Evolutionary conservation across 2,888 invertebrate genomes (phyloP).

Genomic region (Punctoribates punctum): DNA sequence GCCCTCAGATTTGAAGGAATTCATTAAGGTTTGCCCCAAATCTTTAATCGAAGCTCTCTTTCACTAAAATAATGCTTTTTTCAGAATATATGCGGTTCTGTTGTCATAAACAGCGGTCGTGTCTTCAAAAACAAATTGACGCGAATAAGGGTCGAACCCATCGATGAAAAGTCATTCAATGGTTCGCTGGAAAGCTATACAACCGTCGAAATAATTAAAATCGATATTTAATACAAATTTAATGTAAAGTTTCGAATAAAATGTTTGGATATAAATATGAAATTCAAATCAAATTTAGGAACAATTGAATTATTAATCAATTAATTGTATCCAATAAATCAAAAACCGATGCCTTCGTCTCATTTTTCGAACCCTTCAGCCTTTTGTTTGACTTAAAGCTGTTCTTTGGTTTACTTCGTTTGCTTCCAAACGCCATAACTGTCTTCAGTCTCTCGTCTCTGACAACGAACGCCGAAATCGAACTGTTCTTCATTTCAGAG

Average conservation of each 20-base stretch:
- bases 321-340: neutral
- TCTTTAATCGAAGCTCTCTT: slow-evolving; percentile 43
- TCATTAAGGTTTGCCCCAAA: slow-evolving; percentile 64
- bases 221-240: slow-evolving; percentile 3
- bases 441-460: slow-evolving; percentile 32
- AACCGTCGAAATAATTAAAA: slow-evolving; percentile 38
- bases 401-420: neutral
- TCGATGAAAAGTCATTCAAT: slow-evolving; percentile 7
- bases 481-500: neutral
- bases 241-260: neutral
- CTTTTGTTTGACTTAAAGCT: slow-evolving; percentile 1
- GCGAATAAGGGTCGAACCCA: slow-evolving; percentile 60
- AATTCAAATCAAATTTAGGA: neutral
- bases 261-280: neutral
- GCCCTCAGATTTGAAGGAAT: slow-evolving; percentile 79
- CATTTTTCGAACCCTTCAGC: neutral
- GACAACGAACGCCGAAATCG: slow-evolving; percentile 20
- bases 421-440: neutral
- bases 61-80: neutral
- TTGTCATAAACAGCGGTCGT: slow-evolving; percentile 81
- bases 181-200: slow-evolving; percentile 35
- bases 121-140: slow-evolving; percentile 75
- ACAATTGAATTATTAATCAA: neutral
- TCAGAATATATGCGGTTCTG: slow-evolving; percentile 67
- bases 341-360: neutral